Evolutionary conservation across 2,888 invertebrate genomes (phyloP), one percentile per base, ranked within the genome.

Genomic region (Globia sparganii): DNA sequence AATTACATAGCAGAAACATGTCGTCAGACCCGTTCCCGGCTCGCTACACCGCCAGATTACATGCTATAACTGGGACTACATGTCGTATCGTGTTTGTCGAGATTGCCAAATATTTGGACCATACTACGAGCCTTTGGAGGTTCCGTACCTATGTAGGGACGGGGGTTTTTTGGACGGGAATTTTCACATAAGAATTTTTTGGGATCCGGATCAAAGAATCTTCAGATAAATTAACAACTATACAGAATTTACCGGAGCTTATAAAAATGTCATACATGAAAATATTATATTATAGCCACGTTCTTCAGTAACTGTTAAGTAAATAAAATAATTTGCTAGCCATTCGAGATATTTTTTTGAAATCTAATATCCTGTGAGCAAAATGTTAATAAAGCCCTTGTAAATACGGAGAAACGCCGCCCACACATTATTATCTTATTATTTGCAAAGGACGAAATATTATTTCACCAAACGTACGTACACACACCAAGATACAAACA

Each of bases 381-480:
- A 74, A 78, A 78, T 69, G 11, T 69, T 75, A 78, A 78, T 78
- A 72, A 75, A 78, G 31, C 69, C 66, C 34, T 31, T 49, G 34
- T 28, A 86, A 86, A 82, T 74, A 82, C 68, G 49, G 62, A 64
- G 56, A 81, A 72, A 70, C 65, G 71, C 62, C 66, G 37, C 61
- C 75, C 65, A 72, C 73, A 65, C 65, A 75, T 72, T 61, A 82
- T 59, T 82, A 70, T 74, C 40, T 9, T 43, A 58, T 64, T 83
- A 85, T 85, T 85, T 77, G 62, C 82, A 78, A 68, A 77, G 83
- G 71, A 85, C 37, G 9, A 25, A 75, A 78, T 83, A 78, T 66
- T 74, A 82, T 81, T 68, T 77, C n/a, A 34, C 34, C 59, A 81
- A 81, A 70, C 72, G 59, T 40, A 43, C 25, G n/a, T 4, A 71